A percentile compares a stretch with the other conserved stretches of the same genome.
Conservation (phyloP, 2,888 invertebrate genomes). For the Graphium colonna region DNA sequence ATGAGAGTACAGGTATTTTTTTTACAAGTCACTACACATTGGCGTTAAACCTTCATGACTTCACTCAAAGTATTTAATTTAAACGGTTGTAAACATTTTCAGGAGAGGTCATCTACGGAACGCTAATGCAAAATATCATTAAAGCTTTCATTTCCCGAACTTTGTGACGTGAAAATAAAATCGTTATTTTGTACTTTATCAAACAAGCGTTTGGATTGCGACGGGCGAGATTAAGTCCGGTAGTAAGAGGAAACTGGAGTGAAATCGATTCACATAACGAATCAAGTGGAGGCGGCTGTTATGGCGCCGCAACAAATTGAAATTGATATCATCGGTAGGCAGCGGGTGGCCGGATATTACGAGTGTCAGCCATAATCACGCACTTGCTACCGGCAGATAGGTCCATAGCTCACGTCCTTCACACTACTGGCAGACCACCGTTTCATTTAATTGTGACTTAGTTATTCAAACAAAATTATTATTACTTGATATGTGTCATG, state of each 20-base stretch:
- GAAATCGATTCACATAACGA: constrained; percentile 72
- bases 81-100: too few relatives aligned
- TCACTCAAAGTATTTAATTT: too few relatives aligned
- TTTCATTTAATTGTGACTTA: too few relatives aligned
- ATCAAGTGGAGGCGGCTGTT: constrained; percentile 67
- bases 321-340: constrained; percentile 77
- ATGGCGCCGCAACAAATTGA: constrained; percentile 76
- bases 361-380: constrained; percentile 76
- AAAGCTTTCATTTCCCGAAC: not conserved
- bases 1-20: too few relatives aligned
- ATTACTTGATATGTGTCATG: too few relatives aligned
- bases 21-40: too few relatives aligned
- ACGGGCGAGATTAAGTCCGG: constrained; percentile 66
- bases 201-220: constrained; percentile 58
- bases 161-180: constrained; percentile 15
- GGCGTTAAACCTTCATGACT: too few relatives aligned
- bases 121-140: too few relatives aligned
- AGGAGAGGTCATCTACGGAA: too few relatives aligned
- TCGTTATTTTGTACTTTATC: constrained; percentile 25
- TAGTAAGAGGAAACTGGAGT: constrained; percentile 72
- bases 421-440: too few relatives aligned
- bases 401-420: constrained; percentile 28
- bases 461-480: too few relatives aligned
- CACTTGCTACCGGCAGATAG: constrained; percentile 40
- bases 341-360: constrained; percentile 73